Base-by-base conservation (phyloP, 2,888 invertebrate species). In the Diarsia rubi region DNA sequence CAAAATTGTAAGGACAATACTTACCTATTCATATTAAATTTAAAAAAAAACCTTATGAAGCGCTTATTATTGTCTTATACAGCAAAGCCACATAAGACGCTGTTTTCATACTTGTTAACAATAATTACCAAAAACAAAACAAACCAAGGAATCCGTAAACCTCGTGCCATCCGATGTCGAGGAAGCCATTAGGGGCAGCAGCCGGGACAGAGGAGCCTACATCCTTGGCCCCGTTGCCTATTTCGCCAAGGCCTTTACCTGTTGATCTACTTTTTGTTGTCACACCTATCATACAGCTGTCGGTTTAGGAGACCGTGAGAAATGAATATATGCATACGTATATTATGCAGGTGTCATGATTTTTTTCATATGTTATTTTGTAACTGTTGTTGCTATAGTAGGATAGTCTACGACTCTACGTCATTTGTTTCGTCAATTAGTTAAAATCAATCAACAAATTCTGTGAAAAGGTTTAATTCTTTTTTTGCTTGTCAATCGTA, bases 221-320 rank as follows among this genome's bases (percentile, higher is more conserved):
- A 90, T 91, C 92, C 93, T 93, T 93, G 93, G 91, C 92, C 92
- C 79, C 80, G 82, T 92, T 88, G 87, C 91, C 91, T 91, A 92
- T 88, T 89, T 92, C 84, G 78, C 86, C 83, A 85, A 88, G 89
- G 88, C 76, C 86, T 87, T 86, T 90, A 92, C 92, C 92, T 93
- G 92, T 92, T 91, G 91, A 90, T 89, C 88, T 81, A 89, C 72
- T 91, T 91, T 87, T 83, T 87, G 86, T 88, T 82, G 88, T 87
- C 86, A 89, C 90, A 90, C 88, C 90, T 88, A 88, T 82, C 80
- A 79, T 71, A 69, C 63, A 82, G 76, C 76, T 82, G 82, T 75
- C 78, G 77, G 78, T 78, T 81, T 73, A 80, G 79, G 81, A 75
- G 63, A 84, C 74, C 82, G 83, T 84, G 85, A 84, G 84, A 88